Evolutionary conservation across 1,140 invertebrate species (phyloP).

Genomic region (Saccostrea echinata): DNA sequence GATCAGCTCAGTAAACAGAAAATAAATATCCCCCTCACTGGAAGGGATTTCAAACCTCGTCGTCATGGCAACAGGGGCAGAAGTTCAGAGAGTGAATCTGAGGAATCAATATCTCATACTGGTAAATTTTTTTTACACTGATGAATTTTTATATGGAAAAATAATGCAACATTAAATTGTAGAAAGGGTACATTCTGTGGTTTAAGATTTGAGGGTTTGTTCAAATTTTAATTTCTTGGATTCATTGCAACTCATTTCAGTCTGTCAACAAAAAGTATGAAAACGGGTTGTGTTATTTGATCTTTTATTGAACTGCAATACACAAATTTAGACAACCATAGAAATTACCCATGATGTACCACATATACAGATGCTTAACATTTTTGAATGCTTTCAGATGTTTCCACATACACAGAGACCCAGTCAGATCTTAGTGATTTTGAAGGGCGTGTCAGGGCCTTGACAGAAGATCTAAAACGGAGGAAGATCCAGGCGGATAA

Average conservation of each 20-base stretch:
- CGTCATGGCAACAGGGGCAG: constrained; percentile 62
- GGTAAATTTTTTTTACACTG: constrained; percentile 58
- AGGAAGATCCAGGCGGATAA: constrained; percentile 81
- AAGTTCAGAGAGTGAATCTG: constrained; percentile 82
- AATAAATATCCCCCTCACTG: constrained; percentile 44
- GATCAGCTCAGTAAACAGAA: constrained; percentile 56
- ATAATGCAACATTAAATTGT: background rate
- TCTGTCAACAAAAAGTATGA: no score
- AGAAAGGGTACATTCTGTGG: background rate
- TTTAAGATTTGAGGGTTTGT: no score
- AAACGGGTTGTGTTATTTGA: no score
- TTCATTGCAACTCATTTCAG: no score
- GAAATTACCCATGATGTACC: no score
- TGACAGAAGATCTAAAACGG: constrained; percentile 81
- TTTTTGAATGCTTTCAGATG: constrained; percentile 31
- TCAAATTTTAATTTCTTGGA: no score
- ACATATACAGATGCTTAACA: no score
- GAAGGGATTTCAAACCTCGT: constrained; percentile 53
- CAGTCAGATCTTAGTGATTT: constrained; percentile 82
- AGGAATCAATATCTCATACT: constrained; percentile 82
- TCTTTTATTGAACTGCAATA: no score
- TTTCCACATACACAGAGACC: constrained; percentile 78
- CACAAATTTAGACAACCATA: no score
- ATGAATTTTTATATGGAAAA: no score
- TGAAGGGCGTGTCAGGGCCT: constrained; percentile 81